These are phyloP conservation scores for Ia io DNA, from an alignment of 2,113 vertebrate species.

Conservation along the genomic window DNA sequence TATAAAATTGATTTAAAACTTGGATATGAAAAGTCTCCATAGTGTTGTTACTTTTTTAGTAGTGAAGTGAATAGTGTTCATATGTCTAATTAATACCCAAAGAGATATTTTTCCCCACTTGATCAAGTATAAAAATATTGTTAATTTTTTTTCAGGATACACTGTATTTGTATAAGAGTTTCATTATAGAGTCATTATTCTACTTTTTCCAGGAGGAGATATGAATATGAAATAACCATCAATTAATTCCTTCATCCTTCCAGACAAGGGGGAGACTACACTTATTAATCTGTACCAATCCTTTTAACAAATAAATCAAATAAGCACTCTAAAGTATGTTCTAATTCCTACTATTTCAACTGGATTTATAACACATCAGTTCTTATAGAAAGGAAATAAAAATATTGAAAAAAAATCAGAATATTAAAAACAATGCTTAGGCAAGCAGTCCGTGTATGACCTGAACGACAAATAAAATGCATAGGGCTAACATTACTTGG, in stretches of 20 bases:
- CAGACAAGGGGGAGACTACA: not conserved
- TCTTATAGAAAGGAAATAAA: not conserved
- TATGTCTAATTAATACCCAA: slow-evolving; percentile 60
- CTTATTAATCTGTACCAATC: slow-evolving; percentile 28
- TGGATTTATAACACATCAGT: slow-evolving; percentile 20
- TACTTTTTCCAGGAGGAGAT: slow-evolving; percentile 48
- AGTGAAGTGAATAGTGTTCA: not conserved
- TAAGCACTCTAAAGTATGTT: not conserved
- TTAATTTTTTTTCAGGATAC: slow-evolving; percentile 56
- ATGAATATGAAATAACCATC: not conserved
- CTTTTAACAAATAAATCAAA: slow-evolving; percentile 43
- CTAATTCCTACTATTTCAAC: not conserved
- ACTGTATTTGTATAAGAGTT: slow-evolving; percentile 41
- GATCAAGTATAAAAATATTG: slow-evolving; percentile 58
- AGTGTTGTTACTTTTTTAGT: slow-evolving; percentile 40
- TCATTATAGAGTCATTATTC: slow-evolving; percentile 61
- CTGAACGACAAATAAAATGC: slow-evolving; percentile 58
- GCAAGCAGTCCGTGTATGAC: not conserved
- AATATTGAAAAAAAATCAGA: slow-evolving; percentile 51
- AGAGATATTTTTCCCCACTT: slow-evolving; percentile 52
- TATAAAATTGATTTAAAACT: slow-evolving; percentile 59
- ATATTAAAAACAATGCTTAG: slow-evolving; percentile 40
- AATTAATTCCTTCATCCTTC: not conserved
- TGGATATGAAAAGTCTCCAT: slow-evolving; percentile 22
- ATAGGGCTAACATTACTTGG: not conserved